Evolutionary conservation across 2,797 vertebrate species (phyloP), one percentile per base, ranked within the genome.

Genomic region (Kryptopterus vitreolus): DNA sequence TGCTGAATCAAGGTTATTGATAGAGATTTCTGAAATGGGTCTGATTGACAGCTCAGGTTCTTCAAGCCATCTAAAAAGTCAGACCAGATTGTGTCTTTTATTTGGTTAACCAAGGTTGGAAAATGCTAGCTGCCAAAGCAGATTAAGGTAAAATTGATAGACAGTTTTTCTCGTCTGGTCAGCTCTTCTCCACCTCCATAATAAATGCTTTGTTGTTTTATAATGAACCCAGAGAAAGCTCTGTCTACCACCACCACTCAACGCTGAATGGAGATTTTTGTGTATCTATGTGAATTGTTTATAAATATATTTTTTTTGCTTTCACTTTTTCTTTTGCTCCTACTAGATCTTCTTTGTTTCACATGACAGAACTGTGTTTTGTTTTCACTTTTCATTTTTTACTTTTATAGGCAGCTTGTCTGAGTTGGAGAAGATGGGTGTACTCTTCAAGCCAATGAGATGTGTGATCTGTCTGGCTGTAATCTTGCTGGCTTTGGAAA

Each of bases 401-500:
- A 1, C 43, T 59, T 76, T 13, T 58, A 0, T 9, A 82, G 78
- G 18, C 65, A 38, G 43, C 15, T 46, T 29, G 38, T 53, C 52
- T 4, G 48, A n/a, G 6, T 52, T 10, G 13, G 26, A 48, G n/a
- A 86, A 73, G 71, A 86, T 84, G 83, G 68, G 61, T 38, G 15
- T 31, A 20, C 50, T 26, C n/a, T 33, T 43, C 53, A 77, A 71
- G 53, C 52, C 26, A 33, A n/a, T 80, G 48, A 63, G 48, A 29
- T 18, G 33, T 61, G 26, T 78, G 24, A 62, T 76, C 20, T 77
- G 81, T 68, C 62, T 80, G 16, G 18, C 78, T 74, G 76, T 78
- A 29, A 31, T 81, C 15, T 87, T 96, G 71, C 79, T 95, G 43
- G 77, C 94, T 80, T 52, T 91, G 63, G 89, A 84, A 48, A 87